Evolutionary conservation across 1,140 invertebrate genomes (phyloP).

Genomic region (Spodoptera frugiperda): DNA sequence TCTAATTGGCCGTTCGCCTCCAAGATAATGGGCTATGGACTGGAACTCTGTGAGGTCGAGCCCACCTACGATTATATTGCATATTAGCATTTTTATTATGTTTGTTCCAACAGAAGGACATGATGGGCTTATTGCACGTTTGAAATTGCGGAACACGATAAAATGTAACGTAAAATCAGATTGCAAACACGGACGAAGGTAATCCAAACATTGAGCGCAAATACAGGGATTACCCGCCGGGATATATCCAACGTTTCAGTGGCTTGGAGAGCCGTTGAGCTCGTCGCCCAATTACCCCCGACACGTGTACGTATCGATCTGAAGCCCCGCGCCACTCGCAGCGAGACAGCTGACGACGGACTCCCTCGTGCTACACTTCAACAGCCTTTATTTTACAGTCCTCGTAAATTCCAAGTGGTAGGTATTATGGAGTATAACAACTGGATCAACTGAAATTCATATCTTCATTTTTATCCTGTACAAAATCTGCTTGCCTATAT

Average conservation of each 20-base stretch:
- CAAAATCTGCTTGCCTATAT: neutral
- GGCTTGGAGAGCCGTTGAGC: constrained; percentile 24
- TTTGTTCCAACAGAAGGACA: neutral
- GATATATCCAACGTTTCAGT: constrained; percentile 15
- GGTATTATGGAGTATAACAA: too few species aligned
- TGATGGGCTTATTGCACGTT: neutral
- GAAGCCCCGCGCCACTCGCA: constrained; percentile 16
- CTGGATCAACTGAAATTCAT: too few species aligned
- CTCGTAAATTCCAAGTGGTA: too few species aligned
- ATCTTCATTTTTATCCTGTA: neutral
- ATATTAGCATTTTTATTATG: constrained; percentile 34
- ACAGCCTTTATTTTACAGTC: neutral
- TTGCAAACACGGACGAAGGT: constrained; percentile 41
- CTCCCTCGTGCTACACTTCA: neutral
- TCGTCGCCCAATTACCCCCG: constrained; percentile 46
- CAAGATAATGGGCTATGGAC: constrained; percentile 33
- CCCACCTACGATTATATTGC: constrained; percentile 26
- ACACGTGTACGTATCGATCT: constrained; percentile 55
- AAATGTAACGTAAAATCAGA: constrained; percentile 15
- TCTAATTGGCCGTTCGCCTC: constrained; percentile 54
- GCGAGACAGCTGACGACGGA: constrained; percentile 19
- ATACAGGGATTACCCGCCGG: constrained; percentile 35
- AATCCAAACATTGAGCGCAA: constrained; percentile 46
- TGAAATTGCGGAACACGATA: neutral
- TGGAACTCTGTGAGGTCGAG: constrained; percentile 20